Evolutionary conservation across 2,797 vertebrate genomes (phyloP), one percentile per base, ranked within the genome.

Genomic region (Urosaurus nigricauda): DNA sequence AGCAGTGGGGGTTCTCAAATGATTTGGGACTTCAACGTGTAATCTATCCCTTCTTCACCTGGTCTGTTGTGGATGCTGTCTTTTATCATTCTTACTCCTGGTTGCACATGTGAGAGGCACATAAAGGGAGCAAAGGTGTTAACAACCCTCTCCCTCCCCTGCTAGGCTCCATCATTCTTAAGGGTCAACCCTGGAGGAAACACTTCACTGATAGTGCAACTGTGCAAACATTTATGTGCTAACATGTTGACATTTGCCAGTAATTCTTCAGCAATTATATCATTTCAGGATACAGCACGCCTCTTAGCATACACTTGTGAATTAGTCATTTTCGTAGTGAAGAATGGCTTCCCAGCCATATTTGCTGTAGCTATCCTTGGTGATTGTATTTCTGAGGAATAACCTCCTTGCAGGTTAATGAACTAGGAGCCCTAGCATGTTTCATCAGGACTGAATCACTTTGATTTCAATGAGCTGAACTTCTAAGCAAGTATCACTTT

Each of bases 101-200:
- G 3, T 9, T 16, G 77, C 17, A 58, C 32, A 79, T 35, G 32
- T 32, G 17, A 58, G 51, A 17, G 32, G 17, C 26, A 4, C 78
- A 56, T 8, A 32, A 21, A 8, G 40, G 75, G 40, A 47, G 75
- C n/a, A 26, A 37, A 37, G 56, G n/a, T 51, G 40, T 70, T 68
- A 47, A 47, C 65, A 21, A 70, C 17, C 32, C 81, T 65, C 60
- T 40, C 32, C 60, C 26, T 68, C 74, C 24, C 13, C 0, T 84
- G 84, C 82, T 74, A 85, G 71, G 73, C 51, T 71, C 13, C 82
- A 40, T 85, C 65, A 86, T 71, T 88, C n/a, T 51, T 11, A 68
- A 47, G 81, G 78, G 71, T 79, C 51, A 81, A 88, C 32, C 74
- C 83, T 91, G 91, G 87, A 87, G 86, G 82, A 87, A 92, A 60